Conservation (phyloP, 2,797 vertebrate species). For the Amblyopsis hoosieri region DNA sequence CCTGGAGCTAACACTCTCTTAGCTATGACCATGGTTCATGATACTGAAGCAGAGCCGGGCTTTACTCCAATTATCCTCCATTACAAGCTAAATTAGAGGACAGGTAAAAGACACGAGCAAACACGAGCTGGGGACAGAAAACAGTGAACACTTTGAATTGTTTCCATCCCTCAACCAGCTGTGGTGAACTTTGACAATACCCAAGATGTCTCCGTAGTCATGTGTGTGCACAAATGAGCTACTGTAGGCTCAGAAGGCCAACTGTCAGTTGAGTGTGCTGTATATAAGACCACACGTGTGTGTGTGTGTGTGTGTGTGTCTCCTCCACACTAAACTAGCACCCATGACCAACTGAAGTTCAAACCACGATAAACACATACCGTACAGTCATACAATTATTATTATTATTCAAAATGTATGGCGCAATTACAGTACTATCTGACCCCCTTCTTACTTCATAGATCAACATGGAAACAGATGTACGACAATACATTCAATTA, state of each 20-base stretch:
- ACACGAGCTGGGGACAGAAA: too few species aligned
- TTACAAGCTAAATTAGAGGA: constrained; percentile 11
- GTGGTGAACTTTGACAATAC: not conserved
- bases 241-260: constrained; percentile 13
- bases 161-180: not conserved
- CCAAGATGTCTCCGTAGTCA: constrained; percentile 16
- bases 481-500: too few species aligned
- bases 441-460: too few species aligned
- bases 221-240: not conserved
- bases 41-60: constrained; percentile 24
- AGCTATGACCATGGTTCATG: not conserved
- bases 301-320: not conserved
- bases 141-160: too few species aligned
- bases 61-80: constrained; percentile 28
- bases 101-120: not conserved
- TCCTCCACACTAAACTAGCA: not conserved
- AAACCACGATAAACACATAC: too few species aligned
- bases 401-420: too few species aligned
- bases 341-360: constrained; percentile 3
- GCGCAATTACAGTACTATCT: too few species aligned
- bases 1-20: too few species aligned
- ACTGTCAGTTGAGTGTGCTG: constrained; percentile 41
- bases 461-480: too few species aligned
- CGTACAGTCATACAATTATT: too few species aligned
- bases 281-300: constrained; percentile 3